Base-by-base conservation (phyloP, 1,140 invertebrate species). In the Samia ricini region DNA sequence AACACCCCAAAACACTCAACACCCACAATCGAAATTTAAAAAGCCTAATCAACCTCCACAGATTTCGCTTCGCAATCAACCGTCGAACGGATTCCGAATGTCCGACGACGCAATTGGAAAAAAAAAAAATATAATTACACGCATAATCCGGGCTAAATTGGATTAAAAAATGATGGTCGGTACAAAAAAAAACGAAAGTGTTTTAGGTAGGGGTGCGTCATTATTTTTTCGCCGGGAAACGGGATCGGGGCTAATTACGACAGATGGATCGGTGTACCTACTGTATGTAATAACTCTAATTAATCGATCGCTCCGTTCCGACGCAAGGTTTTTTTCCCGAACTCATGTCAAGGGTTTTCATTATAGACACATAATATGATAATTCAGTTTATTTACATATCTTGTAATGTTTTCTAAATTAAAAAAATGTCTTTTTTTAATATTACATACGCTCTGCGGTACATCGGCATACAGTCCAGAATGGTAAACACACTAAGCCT, bases 101-200 rank as follows among this genome's bases (percentile, higher is more conserved):
- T 73, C 79, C 76, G 82, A 76, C 74, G 76, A 76, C 74, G 76
- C 85, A 88, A 89, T 88, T 72, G 85, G 87, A 89, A 89, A 42
- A 89, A 88, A 89, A 89, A 89, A 42, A 89, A 88, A 89, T 89
- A 89, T 91, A 91, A 91, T 91, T 90, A 91, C 89, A 79, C 81
- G 86, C 87, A 91, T 91, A 91, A 91, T 91, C 90, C 90, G 80
- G 87, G 76, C 80, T 86, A 91, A 91, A 91, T 91, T 91, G 90
- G 90, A 91, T 91, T 91, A 91, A 91, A 90, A 90, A 68, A 64
- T 68, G 62, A 88, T 88, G 83, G 82, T 23, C 22, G 19, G 6
- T 6, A 15, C 4, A 42, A 52, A 52, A 88, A 89, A 89, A 86
- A 91, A 88, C 82, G 82, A 90, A 88, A 89, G 82, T 88, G 80